Conservation (phyloP, 2,888 invertebrate species). For the Tridacna gigas region DNA sequence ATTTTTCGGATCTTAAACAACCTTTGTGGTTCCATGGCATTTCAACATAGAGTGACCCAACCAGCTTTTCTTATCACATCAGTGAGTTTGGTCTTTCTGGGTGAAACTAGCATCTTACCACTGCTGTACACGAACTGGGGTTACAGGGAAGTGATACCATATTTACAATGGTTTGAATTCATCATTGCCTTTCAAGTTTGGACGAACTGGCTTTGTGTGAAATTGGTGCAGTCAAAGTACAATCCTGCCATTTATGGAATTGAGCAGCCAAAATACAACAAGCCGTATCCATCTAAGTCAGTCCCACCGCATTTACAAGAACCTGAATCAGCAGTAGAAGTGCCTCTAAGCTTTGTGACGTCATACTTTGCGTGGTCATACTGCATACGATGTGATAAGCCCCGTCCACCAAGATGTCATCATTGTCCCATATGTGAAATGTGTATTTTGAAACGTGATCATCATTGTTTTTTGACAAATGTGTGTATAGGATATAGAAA, state of each 20-base stretch:
- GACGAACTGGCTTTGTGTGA: slow-evolving; percentile 79
- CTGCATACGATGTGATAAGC: slow-evolving; percentile 75
- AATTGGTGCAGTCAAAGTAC: slow-evolving; percentile 73
- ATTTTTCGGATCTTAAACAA: too few species aligned
- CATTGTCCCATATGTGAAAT: slow-evolving; percentile 80
- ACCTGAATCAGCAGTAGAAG: slow-evolving; percentile 16
- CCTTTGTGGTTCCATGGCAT: not conserved
- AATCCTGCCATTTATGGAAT: slow-evolving; percentile 62
- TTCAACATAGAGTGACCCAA: slow-evolving; percentile 23
- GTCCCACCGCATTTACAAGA: slow-evolving; percentile 37
- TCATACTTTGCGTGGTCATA: slow-evolving; percentile 83
- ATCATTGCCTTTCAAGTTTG: slow-evolving; percentile 75
- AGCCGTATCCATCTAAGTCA: not conserved
- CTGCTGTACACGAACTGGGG: slow-evolving; percentile 65
- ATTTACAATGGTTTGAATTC: slow-evolving; percentile 45
- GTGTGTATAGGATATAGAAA: slow-evolving; percentile 81
- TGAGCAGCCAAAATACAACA: slow-evolving; percentile 37
- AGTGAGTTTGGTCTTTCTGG: slow-evolving; percentile 58
- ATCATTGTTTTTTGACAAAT: slow-evolving; percentile 82
- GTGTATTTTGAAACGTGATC: slow-evolving; percentile 82
- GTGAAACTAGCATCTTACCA: slow-evolving; percentile 71
- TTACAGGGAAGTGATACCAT: slow-evolving; percentile 12
- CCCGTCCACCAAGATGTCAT: slow-evolving; percentile 81
- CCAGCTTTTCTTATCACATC: slow-evolving; percentile 61
- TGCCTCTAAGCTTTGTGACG: slow-evolving; percentile 66